Conservation (phyloP, 2,797 vertebrate species). For the Cyprinella venusta region DNA sequence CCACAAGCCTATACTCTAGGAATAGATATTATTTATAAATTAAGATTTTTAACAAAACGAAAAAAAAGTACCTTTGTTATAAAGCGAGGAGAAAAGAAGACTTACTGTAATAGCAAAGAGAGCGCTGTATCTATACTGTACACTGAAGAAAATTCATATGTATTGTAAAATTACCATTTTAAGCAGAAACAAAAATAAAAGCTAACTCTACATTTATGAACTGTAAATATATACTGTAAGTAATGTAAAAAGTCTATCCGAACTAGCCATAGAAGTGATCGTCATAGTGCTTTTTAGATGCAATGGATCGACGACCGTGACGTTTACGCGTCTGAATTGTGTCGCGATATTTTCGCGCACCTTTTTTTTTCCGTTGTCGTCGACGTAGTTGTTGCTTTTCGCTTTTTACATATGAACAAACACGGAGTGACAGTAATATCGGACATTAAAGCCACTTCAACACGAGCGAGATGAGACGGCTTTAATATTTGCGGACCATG, state of each 20-base stretch:
- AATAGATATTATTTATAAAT: constrained; percentile 44
- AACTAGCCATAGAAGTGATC: constrained; percentile 39
- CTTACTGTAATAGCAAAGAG: constrained; percentile 74
- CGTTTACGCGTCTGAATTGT: constrained; percentile 35
- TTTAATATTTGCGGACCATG: constrained; percentile 28
- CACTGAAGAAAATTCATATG: constrained; percentile 76
- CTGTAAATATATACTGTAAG: constrained; percentile 47
- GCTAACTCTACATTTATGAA: constrained; percentile 39
- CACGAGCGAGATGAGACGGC: constrained; percentile 39
- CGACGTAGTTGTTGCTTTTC: constrained; percentile 53
- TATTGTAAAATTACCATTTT: constrained; percentile 67
- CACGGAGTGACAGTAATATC: constrained; percentile 43
- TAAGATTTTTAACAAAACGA: background rate
- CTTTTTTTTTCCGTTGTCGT: background rate
- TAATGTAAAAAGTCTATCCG: constrained; percentile 41
- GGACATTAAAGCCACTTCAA: constrained; percentile 24
- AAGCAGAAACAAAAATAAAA: constrained; percentile 47
- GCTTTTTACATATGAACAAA: constrained; percentile 59
- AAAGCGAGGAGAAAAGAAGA: constrained; percentile 67
- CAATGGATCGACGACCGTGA: constrained; percentile 25
- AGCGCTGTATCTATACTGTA: constrained; percentile 74
- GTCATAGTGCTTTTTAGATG: constrained; percentile 29
- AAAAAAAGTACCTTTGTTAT: constrained; percentile 61
- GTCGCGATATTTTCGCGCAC: constrained; percentile 24
- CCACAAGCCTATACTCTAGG: constrained; percentile 51